Evolutionary conservation across 2,888 invertebrate species (phyloP).

Genomic region (Unio pictorum): DNA sequence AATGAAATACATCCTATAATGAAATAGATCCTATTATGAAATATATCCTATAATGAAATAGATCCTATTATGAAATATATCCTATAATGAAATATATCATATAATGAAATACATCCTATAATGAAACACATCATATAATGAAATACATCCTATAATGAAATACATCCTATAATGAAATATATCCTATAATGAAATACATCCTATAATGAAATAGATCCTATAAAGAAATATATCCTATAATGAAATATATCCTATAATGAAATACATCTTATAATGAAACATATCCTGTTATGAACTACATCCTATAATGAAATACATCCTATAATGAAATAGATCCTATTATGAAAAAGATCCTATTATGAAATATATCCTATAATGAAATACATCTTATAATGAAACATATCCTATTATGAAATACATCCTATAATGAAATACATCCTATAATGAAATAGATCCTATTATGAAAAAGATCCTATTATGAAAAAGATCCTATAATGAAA

Average conservation of each 20-base stretch:
- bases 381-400: not conserved
- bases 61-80: not conserved
- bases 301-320: not conserved
- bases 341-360: not conserved
- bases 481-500: not conserved
- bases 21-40: not conserved
- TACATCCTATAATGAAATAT: not conserved
- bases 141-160: not conserved
- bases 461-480: not conserved
- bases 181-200: not conserved
- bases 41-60: not conserved
- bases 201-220: not conserved
- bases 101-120: not conserved
- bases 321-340: not conserved
- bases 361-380: not conserved
- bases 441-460: not conserved
- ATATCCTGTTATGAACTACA: not conserved
- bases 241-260: not conserved
- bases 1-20: not conserved
- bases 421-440: not conserved
- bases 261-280: not conserved
- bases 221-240: not conserved
- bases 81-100: not conserved
- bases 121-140: not conserved
- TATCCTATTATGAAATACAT: not conserved